Evolutionary conservation across 2,888 invertebrate species (phyloP), one percentile per base, ranked within the genome.

Genomic region (Eupsilia transversa): DNA sequence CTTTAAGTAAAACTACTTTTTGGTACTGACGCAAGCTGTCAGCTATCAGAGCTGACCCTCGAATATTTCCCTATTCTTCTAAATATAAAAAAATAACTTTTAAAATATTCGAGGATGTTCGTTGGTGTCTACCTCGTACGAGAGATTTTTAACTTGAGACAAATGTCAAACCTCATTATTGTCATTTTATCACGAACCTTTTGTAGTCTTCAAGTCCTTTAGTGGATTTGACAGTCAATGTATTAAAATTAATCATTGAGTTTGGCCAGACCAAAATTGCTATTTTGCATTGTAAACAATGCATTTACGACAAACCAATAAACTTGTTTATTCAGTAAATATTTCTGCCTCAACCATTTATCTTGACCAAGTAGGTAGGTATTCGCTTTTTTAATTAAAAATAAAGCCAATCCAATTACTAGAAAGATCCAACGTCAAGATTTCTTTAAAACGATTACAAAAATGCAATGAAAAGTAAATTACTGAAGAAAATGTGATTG

Each of bases 401-500:
- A 38, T 33, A 43, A 63, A 46, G 23, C 7, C 41, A n/a, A 82
- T 65, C 46, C 64, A 60, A 79, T 82, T 66, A 66, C 27, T 61
- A 57, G 20, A 57, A 57, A 57, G 6, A 38, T 38, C 6, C 14
- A 66, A 74, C 3, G 23, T 64, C 14, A 61, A 38, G 27, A 43
- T 52, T 70, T 61, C 54, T 69, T 38, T 57, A 57, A 52, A 66
- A 63, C 30, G 17, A 38, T 77, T 69, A 57, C n/a, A 52, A 63
- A 74, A 66, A 80, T 49, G 33, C 64, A 77, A 52, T 30, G 35
- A 46, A 77, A 77, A 60, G 12, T 63, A 54, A 79, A 56, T 46
- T 66, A 56, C 35, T 23, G 17, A 57, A 63, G 17, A 54, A 38
- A 77, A 56, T 60, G 46, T 60, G 33, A 79, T 65, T 41, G 35